Percentiles rank a stretch among this genome's conserved stretches.
These are phyloP conservation scores for Ceratotherium simum DNA, from an alignment of 2,113 vertebrate genomes.

Conservation along the genomic window DNA sequence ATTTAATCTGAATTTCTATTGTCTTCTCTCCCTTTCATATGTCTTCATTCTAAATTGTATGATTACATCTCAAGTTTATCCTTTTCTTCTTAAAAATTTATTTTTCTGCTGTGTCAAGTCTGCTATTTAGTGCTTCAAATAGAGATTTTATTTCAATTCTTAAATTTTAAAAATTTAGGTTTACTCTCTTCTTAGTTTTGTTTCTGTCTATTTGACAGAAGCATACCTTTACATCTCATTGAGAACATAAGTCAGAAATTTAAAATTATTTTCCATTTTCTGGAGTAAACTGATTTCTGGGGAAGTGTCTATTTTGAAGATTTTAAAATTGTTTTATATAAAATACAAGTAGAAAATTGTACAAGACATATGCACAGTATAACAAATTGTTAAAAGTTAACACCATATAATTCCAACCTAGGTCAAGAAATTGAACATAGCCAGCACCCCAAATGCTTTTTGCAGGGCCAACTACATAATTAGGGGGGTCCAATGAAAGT, in stretches of 20 bases:
- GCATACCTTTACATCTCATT: neutral
- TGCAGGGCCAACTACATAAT: neutral
- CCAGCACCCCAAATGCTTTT: neutral
- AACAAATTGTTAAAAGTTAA: neutral
- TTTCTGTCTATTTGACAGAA: neutral
- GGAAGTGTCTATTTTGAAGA: constrained; percentile 18
- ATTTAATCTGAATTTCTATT: neutral
- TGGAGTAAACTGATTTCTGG: constrained; percentile 30
- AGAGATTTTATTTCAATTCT: neutral
- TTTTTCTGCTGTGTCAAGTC: neutral
- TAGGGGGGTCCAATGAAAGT: neutral
- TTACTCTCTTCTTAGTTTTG: neutral
- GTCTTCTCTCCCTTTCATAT: neutral
- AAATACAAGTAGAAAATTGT: neutral
- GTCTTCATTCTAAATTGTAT: neutral
- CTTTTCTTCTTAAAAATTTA: neutral
- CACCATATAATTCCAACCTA: neutral
- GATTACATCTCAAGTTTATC: neutral
- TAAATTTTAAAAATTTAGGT: neutral
- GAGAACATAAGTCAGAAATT: neutral
- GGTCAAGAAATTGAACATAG: neutral
- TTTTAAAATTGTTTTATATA: neutral
- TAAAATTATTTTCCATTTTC: neutral
- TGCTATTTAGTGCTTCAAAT: neutral
- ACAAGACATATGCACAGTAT: neutral